Evolutionary conservation across 2,113 vertebrate genomes (phyloP), one percentile per base, ranked within the genome.

Genomic region (Phrynosoma platyrhinos): DNA sequence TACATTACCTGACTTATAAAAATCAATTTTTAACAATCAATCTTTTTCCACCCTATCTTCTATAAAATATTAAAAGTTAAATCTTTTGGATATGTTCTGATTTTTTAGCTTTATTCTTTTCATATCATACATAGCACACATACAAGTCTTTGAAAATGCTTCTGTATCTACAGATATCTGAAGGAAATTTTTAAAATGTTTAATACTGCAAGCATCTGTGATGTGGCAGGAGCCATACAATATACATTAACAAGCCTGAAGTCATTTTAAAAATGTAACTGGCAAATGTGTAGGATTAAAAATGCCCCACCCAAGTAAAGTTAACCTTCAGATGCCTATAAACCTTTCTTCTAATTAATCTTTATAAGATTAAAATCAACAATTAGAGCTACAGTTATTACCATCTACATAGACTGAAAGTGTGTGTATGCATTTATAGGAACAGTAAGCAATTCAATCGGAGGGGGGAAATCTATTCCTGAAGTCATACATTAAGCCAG

Each of bases 351-450:
- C 64, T 66, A 85, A 85, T 87, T 80, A 55, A 25, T 21, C 75
- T 69, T 79, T 68, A 68, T 36, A 79, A 86, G 85, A 79, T 86
- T 71, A 79, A 68, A 47, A 47, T 79, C 62, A 21, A 36, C 18
- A 86, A 86, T 25, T 36, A 47, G 0, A n/a, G 40, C 21, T 32
- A 47, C 6, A 47, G 42, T 47, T 47, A 47, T 80, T 40, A 47
- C 66, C 58, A 69, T 42, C 68, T 72, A 71, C 6, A 21, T 13
- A 58, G 42, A 18, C 42, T 79, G 21, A 55, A 79, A 71, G 8
- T 27, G 5, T 47, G 64, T 13, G 9, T 18, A 36, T 16, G 52
- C 23, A 9, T 79, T 79, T 53, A 42, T 55, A 69, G 53, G 8
- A 55, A n/a, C 52, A 36, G 21, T 66, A 40, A 30, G 21, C 5